These are phyloP conservation scores for Ptychodera flava DNA, from an alignment of 35 echinoderm and acorn worm species.

Conservation along the genomic window DNA sequence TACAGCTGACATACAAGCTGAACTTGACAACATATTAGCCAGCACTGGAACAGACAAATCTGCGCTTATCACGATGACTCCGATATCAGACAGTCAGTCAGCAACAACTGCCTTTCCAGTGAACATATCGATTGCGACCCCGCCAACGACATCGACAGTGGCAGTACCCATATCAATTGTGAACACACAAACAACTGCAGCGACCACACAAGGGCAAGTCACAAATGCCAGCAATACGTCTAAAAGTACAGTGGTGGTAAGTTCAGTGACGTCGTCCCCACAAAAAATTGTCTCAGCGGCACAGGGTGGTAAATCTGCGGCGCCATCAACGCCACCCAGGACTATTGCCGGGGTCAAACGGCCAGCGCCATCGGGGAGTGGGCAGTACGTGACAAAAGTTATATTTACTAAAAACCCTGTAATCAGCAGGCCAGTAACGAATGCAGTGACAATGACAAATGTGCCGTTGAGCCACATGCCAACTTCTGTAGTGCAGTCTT, in stretches of 20 bases:
- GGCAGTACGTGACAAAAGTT: constrained; percentile 74
- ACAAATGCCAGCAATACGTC: neutral
- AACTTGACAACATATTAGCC: constrained; percentile 11
- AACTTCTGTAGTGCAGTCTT: constrained; percentile 23
- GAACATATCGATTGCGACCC: neutral
- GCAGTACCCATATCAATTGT: neutral
- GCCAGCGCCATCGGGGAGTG: constrained; percentile 22
- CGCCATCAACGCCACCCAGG: neutral
- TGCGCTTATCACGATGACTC: neutral
- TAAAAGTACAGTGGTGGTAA: neutral
- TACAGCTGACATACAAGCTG: constrained; percentile 35
- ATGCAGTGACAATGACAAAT: constrained; percentile 30
- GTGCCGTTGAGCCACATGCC: constrained; percentile 28
- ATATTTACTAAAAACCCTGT: constrained; percentile 73
- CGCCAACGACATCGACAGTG: neutral
- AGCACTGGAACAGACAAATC: neutral
- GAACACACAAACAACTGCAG: neutral
- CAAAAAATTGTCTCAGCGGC: neutral
- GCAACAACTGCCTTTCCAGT: neutral
- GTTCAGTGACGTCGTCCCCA: neutral
- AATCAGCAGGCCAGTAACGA: constrained; percentile 40
- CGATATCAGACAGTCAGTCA: neutral
- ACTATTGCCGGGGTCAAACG: constrained; percentile 34
- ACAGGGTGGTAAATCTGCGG: neutral
- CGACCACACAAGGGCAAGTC: neutral